Conservation (phyloP, 2,888 invertebrate genomes). For the Caenorhabditis afra region DNA sequence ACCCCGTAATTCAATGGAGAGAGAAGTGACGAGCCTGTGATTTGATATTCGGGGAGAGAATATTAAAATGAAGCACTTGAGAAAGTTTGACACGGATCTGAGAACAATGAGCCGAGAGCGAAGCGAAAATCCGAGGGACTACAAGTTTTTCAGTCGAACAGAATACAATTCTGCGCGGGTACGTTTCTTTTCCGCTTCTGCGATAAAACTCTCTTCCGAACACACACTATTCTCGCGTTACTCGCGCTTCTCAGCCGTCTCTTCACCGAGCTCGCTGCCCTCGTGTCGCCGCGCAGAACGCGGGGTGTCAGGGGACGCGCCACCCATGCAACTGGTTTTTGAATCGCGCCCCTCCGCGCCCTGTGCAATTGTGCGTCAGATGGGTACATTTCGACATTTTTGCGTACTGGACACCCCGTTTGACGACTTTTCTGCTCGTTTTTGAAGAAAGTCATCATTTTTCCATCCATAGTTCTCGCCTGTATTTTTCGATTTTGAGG, state of each 20-base stretch:
- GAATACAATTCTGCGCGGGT: constrained; percentile 32
- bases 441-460: constrained; percentile 34
- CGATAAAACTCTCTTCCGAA: constrained; percentile 18
- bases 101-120: neutral
- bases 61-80: neutral
- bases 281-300: neutral
- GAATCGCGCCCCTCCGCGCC: neutral
- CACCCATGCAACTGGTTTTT: neutral
- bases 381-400: neutral
- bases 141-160: constrained; percentile 27
- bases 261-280: constrained; percentile 37
- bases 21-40: neutral
- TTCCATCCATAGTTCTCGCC: neutral
- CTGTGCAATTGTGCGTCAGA: constrained; percentile 26
- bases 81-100: constrained; percentile 21
- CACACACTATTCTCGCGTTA: constrained; percentile 14
- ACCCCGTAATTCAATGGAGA: neutral
- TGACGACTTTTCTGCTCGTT: constrained; percentile 10
- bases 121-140: neutral
- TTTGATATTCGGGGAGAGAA: neutral
- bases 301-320: too few species aligned
- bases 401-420: constrained; percentile 10
- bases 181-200: neutral
- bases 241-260: constrained; percentile 38
- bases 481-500: constrained; percentile 1